Conservation (phyloP, 2,797 vertebrate species). For the Myioborus melanocephalus region DNA sequence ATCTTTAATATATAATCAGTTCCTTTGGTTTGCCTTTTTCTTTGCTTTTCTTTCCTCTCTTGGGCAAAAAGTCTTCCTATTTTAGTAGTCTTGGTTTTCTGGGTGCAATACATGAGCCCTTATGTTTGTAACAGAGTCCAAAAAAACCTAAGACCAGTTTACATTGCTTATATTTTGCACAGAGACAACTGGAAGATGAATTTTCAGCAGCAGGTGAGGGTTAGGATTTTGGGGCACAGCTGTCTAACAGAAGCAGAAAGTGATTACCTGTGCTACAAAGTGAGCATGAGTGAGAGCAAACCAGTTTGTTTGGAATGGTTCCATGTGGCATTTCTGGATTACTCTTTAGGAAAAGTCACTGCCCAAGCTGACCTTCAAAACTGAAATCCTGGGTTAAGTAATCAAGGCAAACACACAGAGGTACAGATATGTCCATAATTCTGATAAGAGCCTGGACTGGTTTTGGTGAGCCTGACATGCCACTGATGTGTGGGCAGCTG, state of each 20-base stretch:
- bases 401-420: background rate
- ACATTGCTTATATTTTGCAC: background rate
- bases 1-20: background rate
- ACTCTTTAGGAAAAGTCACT: background rate
- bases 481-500: background rate
- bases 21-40: background rate
- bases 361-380: background rate
- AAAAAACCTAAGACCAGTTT: background rate
- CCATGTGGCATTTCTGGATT: background rate
- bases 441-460: background rate
- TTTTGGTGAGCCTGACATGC: background rate
- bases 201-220: background rate
- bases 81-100: background rate
- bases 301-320: background rate
- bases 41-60: background rate
- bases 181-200: background rate
- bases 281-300: background rate
- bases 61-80: background rate
- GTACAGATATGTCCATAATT: background rate
- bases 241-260: background rate
- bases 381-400: background rate
- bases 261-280: background rate
- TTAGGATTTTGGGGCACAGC: background rate
- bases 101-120: background rate
- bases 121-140: background rate